Conservation (phyloP, 2,113 vertebrate species). For the Alectura lathami region DNA sequence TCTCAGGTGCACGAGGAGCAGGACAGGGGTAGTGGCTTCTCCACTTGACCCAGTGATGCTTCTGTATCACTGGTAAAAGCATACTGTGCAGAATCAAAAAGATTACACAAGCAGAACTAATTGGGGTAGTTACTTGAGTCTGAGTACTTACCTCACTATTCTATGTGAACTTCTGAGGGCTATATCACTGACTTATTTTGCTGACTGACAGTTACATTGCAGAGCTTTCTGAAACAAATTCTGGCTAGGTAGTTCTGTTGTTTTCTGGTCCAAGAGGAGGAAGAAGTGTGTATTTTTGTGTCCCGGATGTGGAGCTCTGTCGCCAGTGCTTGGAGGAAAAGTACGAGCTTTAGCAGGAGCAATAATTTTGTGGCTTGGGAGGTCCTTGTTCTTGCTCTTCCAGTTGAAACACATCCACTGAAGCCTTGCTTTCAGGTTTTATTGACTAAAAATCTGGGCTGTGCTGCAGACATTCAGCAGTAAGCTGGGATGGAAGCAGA, state of each 20-base stretch:
- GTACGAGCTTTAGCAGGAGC: neutral
- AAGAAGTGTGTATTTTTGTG: neutral
- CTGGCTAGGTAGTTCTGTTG: neutral
- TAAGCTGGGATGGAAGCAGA: neutral
- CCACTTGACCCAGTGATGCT: neutral
- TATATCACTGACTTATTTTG: neutral
- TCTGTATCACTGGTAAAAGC: neutral
- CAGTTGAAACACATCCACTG: neutral
- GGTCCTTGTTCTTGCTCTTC: neutral
- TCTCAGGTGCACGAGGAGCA: neutral
- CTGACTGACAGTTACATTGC: neutral
- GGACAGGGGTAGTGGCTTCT: neutral
- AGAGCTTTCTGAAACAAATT: neutral
- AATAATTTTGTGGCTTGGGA: neutral
- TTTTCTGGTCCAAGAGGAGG: neutral
- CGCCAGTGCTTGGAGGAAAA: neutral
- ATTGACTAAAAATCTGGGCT: neutral
- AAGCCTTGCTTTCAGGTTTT: neutral
- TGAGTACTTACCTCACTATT: neutral
- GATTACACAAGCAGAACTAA: neutral
- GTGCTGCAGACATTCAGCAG: neutral
- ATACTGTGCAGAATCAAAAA: neutral
- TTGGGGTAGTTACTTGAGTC: neutral
- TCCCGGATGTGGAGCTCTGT: neutral
- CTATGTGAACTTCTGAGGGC: neutral